Evolutionary conservation across 2,113 vertebrate genomes (phyloP), one percentile per base, ranked within the genome.

Genomic region (Pygoscelis adeliae): DNA sequence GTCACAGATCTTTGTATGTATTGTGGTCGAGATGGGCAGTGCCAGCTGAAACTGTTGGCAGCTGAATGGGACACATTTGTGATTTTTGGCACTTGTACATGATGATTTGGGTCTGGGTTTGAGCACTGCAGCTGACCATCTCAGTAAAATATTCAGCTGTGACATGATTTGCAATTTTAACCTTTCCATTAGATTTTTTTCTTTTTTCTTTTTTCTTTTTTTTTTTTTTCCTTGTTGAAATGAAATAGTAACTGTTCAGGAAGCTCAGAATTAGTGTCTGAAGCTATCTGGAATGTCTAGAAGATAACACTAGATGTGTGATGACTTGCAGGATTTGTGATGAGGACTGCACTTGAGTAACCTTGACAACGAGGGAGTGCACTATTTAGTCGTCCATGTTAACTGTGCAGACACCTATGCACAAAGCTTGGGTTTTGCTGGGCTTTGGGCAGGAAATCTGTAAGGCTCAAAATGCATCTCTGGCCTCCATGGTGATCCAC

Each of bases 31-130:
- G 93, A 83, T 61, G 46, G 62, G 56, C 66, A 22, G 49, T 65
- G 84, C 84, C 74, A 93, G 90, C 90, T 94, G 96, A 72, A 90
- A 61, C 16, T 91, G 23, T 18, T 91, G 84, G 93, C 93, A 89
- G 73, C 91, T 91, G 61, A 49, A 42, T n/a, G 70, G 56, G 50
- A 71, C 19, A 49, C 44, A 53, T 40, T 80, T 88, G 90, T 82
- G 87, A 61, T 66, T 82, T 87, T 81, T 76, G 91, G 82, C 74
- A 38, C n/a, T 46, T 46, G 49, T 23, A 44, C 2, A 0, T 36
- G 44, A 32, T 67, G 66, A 76, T 85, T 85, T 87, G 78, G 74
- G 42, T 10, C 53, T 80, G 46, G 30, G 4, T 76, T 76, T 79
- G 52, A 69, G 27, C 11, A 9, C 58, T 89, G 49, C 61, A 80